A percentile compares a stretch with the other conserved stretches of the same genome.
Conservation (phyloP, 2,113 vertebrate species). For the Cnemophilus loriae region DNA sequence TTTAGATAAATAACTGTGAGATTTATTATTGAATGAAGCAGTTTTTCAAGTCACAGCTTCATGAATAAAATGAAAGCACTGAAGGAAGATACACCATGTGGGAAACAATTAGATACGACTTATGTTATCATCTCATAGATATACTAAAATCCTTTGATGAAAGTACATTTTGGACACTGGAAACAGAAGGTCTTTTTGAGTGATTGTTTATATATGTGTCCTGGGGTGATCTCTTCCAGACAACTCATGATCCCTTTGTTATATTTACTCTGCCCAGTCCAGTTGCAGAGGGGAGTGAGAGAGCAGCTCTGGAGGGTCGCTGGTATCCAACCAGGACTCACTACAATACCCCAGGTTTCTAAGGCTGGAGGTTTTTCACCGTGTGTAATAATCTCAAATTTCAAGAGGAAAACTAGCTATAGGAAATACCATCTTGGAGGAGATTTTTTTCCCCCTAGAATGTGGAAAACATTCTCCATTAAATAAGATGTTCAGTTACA, state of each 20-base stretch:
- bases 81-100: neutral
- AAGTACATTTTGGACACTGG: neutral
- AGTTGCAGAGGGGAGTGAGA: too few relatives aligned
- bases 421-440: too few relatives aligned
- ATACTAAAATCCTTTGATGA: neutral
- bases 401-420: too few relatives aligned
- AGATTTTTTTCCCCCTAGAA: too few relatives aligned
- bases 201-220: neutral
- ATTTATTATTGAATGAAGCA: neutral
- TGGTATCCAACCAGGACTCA: too few relatives aligned
- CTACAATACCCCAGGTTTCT: too few relatives aligned
- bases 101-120: neutral
- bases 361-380: too few relatives aligned
- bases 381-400: too few relatives aligned
- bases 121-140: neutral
- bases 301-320: too few relatives aligned
- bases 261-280: too few relatives aligned
- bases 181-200: neutral
- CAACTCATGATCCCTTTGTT: too few relatives aligned
- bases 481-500: neutral
- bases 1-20: neutral
- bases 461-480: neutral
- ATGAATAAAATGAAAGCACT: neutral
- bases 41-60: neutral
- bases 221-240: too few relatives aligned